phyloP scores from a whole-genome alignment of 2,888 invertebrate genomes.

The Ophioninae sp. region DNA sequence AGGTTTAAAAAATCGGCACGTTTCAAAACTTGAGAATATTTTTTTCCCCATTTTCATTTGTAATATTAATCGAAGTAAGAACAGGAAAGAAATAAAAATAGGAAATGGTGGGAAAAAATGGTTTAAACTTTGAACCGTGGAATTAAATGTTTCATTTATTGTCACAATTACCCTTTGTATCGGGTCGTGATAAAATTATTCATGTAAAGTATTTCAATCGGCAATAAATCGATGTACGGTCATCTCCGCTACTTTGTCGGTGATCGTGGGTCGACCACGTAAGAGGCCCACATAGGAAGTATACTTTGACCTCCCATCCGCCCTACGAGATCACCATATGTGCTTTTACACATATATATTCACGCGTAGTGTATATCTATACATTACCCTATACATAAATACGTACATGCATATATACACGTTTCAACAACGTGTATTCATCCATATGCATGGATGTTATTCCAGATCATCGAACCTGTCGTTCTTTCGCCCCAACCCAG shows the following conservation, averaged over 20 bases:
- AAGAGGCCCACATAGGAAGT: slow-evolving; percentile 76
- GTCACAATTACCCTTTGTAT: neutral
- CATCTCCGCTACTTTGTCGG: slow-evolving; percentile 7
- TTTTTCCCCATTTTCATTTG: too few relatives aligned
- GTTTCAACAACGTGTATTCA: neutral
- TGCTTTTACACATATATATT: slow-evolving; percentile 44
- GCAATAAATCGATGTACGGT: neutral
- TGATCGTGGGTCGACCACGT: slow-evolving; percentile 27
- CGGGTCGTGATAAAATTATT: neutral
- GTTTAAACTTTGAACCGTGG: neutral
- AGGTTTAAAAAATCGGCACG: too few relatives aligned
- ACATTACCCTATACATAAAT: neutral
- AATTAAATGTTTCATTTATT: neutral
- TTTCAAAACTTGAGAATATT: too few relatives aligned
- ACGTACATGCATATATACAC: neutral
- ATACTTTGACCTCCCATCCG: slow-evolving; percentile 79
- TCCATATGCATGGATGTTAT: slow-evolving; percentile 49
- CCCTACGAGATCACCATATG: slow-evolving; percentile 73
- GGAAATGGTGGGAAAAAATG: neutral
- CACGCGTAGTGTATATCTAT: neutral
- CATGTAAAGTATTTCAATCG: slow-evolving; percentile 1
- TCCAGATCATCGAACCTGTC: slow-evolving; percentile 71
- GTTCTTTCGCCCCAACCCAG: slow-evolving; percentile 54
- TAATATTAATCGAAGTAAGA: too few relatives aligned
- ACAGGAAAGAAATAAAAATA: neutral